Percentiles rank a stretch among this genome's conserved stretches.
Conservation (phyloP, 1,140 invertebrate genomes). For the Hyles vespertilio region DNA sequence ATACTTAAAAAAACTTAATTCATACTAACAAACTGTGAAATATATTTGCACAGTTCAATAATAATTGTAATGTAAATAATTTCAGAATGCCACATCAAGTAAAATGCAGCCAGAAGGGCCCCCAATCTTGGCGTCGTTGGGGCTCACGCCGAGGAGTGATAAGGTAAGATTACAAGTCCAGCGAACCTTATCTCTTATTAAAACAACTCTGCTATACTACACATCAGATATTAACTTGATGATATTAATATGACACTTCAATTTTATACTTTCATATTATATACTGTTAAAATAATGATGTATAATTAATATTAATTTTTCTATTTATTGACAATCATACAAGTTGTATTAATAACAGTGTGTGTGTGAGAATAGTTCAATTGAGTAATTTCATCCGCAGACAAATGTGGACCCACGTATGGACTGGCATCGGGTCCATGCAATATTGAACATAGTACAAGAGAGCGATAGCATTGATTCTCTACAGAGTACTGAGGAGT, state of each 20-base stretch:
- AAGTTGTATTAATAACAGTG: conserved; percentile 6
- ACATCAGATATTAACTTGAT: conserved; percentile 10
- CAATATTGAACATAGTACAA: conserved; percentile 69
- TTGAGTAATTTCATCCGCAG: conserved; percentile 72
- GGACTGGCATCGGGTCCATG: conserved; percentile 72
- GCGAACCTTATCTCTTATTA: conserved; percentile 39
- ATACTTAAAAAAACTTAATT: neutral
- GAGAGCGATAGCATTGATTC: conserved; percentile 67
- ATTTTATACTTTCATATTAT: neutral
- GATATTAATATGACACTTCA: conserved; percentile 36
- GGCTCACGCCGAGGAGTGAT: conserved; percentile 73
- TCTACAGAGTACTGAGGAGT: conserved; percentile 59
- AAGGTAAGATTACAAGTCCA: conserved; percentile 65
- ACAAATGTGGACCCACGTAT: conserved; percentile 70
- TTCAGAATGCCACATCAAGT: conserved; percentile 50
- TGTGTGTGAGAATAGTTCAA: conserved; percentile 57
- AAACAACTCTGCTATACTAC: conserved; percentile 23
- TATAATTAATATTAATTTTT: too few species aligned
- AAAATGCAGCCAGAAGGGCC: conserved; percentile 71
- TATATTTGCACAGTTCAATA: neutral
- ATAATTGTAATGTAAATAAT: conserved; percentile 13
- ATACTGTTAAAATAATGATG: too few species aligned
- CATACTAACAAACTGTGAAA: neutral
- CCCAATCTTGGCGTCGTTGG: conserved; percentile 72
- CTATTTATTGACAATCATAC: too few species aligned